phyloP scores from a whole-genome alignment of 2,113 vertebrate species.

The Rallus limicola region DNA sequence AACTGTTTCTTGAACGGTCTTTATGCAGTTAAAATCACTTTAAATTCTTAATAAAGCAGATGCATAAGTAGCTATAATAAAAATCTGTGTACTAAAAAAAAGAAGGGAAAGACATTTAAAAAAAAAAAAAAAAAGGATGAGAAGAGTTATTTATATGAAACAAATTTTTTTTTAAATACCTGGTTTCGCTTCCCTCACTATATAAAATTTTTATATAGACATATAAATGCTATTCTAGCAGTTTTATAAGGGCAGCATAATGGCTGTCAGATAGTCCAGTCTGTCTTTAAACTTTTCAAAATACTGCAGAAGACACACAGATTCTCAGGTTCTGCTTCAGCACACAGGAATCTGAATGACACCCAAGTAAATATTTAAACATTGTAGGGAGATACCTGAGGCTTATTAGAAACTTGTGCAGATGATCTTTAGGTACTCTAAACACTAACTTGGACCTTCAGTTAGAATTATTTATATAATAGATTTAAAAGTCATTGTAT shows the following conservation, averaged over 20 bases:
- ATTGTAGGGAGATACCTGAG: not conserved
- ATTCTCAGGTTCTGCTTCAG: not conserved
- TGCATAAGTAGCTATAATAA: not conserved
- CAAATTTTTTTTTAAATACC: not conserved
- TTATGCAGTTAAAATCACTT: constrained; percentile 1
- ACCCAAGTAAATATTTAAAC: not conserved
- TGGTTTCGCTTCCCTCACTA: not conserved
- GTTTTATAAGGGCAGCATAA: constrained; percentile 4
- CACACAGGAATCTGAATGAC: not conserved
- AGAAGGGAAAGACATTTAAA: not conserved
- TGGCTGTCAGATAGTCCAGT: not conserved
- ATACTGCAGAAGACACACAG: not conserved
- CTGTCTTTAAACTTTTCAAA: not conserved
- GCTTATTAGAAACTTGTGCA: not conserved
- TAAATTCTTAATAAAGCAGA: not conserved
- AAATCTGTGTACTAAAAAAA: not conserved
- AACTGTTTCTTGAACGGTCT: not conserved
- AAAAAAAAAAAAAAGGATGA: not conserved
- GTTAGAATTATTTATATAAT: not conserved
- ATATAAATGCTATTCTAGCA: not conserved
- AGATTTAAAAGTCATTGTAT: not conserved
- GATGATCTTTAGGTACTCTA: not conserved
- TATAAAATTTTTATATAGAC: not conserved
- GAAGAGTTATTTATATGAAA: not conserved
- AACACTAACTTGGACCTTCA: not conserved